phyloP scores from a whole-genome alignment of 2,113 vertebrate species.

The chimpanzee (Pan troglodytes) region DNA sequence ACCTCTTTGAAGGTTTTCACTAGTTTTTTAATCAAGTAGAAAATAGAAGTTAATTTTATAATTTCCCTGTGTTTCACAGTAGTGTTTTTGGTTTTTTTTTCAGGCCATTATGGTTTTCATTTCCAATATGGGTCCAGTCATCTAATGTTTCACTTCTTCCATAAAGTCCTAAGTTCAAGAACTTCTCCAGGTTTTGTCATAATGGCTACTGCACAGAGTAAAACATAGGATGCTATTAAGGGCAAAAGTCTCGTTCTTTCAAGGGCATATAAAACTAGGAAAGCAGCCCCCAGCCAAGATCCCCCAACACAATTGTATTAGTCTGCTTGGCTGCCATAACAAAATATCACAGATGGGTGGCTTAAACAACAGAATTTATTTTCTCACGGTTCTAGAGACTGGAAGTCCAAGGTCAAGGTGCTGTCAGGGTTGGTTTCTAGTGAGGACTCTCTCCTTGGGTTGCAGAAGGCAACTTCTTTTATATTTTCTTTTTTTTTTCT shows the following conservation, averaged over 20 bases:
- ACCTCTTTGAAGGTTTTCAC: neutral
- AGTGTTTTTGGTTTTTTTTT: neutral
- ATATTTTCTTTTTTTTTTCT: too few relatives aligned
- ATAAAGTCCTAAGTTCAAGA: neutral
- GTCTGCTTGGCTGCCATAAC: neutral
- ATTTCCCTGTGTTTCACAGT: neutral
- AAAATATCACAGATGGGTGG: accelerated
- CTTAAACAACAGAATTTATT: neutral
- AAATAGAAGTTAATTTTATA: neutral
- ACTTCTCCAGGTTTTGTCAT: neutral
- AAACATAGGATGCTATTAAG: neutral
- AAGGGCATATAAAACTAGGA: neutral
- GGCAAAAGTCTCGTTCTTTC: neutral
- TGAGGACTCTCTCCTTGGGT: neutral
- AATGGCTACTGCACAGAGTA: neutral
- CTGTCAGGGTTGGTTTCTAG: neutral
- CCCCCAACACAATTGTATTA: neutral
- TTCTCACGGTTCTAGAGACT: neutral
- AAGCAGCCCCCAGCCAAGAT: neutral
- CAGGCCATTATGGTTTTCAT: neutral
- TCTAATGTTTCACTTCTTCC: neutral
- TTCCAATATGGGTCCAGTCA: neutral
- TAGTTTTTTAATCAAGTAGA: neutral
- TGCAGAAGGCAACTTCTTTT: neutral
- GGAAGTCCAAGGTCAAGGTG: neutral